Conservation (phyloP, 2,797 vertebrate species). For the Sorex maritimensis region DNA sequence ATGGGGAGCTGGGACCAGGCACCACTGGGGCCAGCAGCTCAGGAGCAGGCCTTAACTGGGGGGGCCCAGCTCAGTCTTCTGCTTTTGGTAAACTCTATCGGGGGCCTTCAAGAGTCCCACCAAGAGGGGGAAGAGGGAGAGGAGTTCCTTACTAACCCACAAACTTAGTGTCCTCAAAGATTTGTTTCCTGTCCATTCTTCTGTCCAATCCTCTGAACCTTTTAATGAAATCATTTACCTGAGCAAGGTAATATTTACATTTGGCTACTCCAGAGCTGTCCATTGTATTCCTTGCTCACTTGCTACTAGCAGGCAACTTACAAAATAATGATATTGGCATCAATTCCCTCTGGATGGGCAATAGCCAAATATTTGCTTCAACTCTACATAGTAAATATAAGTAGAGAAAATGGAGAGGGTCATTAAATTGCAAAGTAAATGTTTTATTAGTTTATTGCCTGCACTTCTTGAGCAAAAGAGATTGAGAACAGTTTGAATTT, state of each 20-base stretch:
- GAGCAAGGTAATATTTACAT: constrained; percentile 86
- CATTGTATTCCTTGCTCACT: constrained; percentile 83
- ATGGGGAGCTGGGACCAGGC: constrained; percentile 89
- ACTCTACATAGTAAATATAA: constrained; percentile 76
- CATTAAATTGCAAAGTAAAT: constrained; percentile 78
- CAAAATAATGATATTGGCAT: constrained; percentile 70
- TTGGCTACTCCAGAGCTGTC: constrained; percentile 87
- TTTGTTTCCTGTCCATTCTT: constrained; percentile 81
- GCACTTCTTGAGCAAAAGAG: constrained; percentile 76
- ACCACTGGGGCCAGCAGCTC: constrained; percentile 87
- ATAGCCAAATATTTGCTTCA: constrained; percentile 80
- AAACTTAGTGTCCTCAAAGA: constrained; percentile 82
- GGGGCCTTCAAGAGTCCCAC: constrained; percentile 89
- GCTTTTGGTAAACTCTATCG: constrained; percentile 90
- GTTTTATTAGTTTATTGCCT: constrained; percentile 73
- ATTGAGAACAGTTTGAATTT: constrained; percentile 76
- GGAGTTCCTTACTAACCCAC: constrained; percentile 91
- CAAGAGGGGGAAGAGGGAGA: constrained; percentile 91
- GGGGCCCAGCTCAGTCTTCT: constrained; percentile 87
- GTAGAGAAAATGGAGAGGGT: constrained; percentile 74
- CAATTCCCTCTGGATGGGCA: constrained; percentile 75
- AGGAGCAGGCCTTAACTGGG: constrained; percentile 90
- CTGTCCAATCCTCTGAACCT: constrained; percentile 85
- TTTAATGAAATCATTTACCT: constrained; percentile 87
- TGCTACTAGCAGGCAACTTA: constrained; percentile 73